Evolutionary conservation across 2,888 invertebrate species (phyloP), one percentile per base, ranked within the genome.

Genomic region (Serripes groenlandicus): DNA sequence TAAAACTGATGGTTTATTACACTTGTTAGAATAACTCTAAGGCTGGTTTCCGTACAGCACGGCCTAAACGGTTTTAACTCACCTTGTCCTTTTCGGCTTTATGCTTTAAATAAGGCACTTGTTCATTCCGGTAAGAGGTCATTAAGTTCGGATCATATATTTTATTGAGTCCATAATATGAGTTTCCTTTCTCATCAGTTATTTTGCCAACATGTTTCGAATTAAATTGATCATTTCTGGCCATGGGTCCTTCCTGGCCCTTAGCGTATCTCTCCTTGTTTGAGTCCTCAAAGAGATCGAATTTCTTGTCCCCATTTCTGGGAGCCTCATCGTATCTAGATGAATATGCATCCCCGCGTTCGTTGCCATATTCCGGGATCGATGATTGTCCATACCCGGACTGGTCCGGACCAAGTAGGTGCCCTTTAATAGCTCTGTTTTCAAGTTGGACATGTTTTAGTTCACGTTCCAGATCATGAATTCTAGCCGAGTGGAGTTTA

Each of bases 81-180:
- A 82, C 82, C 75, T 78, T 56, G 32, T 58, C 76, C 26, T 30
- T 66, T 37, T 83, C 78, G 32, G 72, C 83, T 28, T 49, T 28
- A 23, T 62, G 66, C 62, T 62, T 32, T 23, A 76, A 42, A 52
- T 74, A 83, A 26, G 81, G 78, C 23, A 78, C 34, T 42, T 85
- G 77, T n/a, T 86, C 82, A 23, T 80, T 64, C 34, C 85, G 71
- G 52, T 86, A 83, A 7, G 85, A 34, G 5, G 85, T 86, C 3
- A 72, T 49, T 52, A 28, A 72, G 26, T 82, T 60, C 3, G 80
- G 85, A 35, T 64, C 60, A 49, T 80, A 83, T 34, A 62, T 75
- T 37, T 78, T 78, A 52, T 86, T 86, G 15, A 83, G 77, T 26
- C 85, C 85, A 69, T 68, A 83, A 68, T 86, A 86, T 7, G 52